Base-by-base conservation (phyloP, 2,888 invertebrate genomes). In the Epicampocera succincta region DNA sequence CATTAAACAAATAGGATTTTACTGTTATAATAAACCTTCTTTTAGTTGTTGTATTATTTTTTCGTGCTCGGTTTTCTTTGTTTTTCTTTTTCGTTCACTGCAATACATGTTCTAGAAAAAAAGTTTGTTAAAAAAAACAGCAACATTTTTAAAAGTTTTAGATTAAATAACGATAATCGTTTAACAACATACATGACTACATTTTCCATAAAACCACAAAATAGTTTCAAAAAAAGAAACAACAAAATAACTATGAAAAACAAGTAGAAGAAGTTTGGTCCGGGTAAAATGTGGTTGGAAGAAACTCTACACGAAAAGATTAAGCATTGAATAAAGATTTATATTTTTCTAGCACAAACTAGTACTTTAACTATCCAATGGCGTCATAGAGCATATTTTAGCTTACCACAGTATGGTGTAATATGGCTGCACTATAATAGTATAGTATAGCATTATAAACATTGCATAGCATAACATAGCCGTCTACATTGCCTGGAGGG, bases 161-260 rank as follows among this genome's bases (percentile, higher is more conserved):
- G 78, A 88, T 88, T 87, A 88, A 88, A 87, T 87, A 89, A 87
- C 89, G 89, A 88, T 88, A 88, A 88, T 87, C 89, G 89, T 88
- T 88, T 88, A 87, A 85, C 86, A 86, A 84, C 85, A 85, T 84
- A 78, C 78, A 82, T 66, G 82, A 74, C 63, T 82, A 75, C 74
- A 65, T 75, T 78, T 74, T 79, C 77, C 78, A 84, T 46, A 63
- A 76, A 84, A 65, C 52, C 74, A 71, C 74, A 66, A 77, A 82
- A 78, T 54, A 19, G 29, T 52, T 54, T 48, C 0, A 1, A n/a
- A 17, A 38, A 54, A 29, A 44, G n/a, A 21, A 21, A 46, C 15
- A 25, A 5, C n/a, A 50, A 13, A 19, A 50, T 25, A 50, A 29
- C 12, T 25, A 25, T 25, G 25, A 25, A 21, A 21, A 13, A 61